phyloP scores from a whole-genome alignment of 2,797 vertebrate genomes.

The Pempheris klunzingeri region DNA sequence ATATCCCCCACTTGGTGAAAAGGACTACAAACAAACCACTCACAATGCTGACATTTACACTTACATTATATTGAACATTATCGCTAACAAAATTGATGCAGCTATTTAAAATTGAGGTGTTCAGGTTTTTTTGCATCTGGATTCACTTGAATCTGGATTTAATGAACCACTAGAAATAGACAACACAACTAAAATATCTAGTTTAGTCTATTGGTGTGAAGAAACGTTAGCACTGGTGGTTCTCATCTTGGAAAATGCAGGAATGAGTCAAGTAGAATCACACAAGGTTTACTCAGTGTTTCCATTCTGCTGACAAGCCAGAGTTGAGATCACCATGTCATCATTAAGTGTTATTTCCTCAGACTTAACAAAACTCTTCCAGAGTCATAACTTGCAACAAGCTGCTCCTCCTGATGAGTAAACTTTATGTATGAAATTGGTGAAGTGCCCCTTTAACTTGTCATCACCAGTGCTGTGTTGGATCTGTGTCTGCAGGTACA shows the following conservation, averaged over 20 bases:
- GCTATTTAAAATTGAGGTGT: neutral
- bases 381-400: neutral
- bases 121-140: neutral
- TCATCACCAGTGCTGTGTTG: neutral
- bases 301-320: neutral
- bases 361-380: neutral
- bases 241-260: neutral
- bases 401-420: neutral
- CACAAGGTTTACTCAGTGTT: neutral
- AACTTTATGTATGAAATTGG: neutral
- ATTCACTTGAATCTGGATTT: neutral
- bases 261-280: no score
- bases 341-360: neutral
- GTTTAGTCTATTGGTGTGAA: neutral
- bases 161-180: neutral
- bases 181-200: neutral
- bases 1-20: neutral
- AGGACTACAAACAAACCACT: neutral
- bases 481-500: conserved; percentile 88
- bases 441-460: neutral
- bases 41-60: neutral
- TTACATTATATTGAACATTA: neutral
- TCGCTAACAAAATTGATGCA: neutral
- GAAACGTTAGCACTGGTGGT: neutral
- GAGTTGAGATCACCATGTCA: conserved; percentile 7